phyloP scores from a whole-genome alignment of 2,888 invertebrate species.

The Drosophila acutilabella region DNA sequence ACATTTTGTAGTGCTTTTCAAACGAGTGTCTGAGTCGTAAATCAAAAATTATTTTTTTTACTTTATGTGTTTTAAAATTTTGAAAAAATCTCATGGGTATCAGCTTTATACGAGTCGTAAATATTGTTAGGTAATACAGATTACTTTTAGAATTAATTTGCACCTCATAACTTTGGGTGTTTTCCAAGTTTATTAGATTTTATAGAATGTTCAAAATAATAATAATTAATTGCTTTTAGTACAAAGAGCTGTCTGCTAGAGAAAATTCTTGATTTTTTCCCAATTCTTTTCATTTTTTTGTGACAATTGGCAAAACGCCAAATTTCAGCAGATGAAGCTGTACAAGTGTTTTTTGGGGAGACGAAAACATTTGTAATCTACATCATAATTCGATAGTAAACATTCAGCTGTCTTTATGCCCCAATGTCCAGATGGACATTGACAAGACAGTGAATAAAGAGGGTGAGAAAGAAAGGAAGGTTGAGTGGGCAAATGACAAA shows the following conservation, averaged over 20 bases:
- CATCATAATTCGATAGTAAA: conserved; percentile 73
- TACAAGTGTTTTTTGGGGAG: conserved; percentile 5
- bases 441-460: conserved; percentile 33
- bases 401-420: conserved; percentile 47
- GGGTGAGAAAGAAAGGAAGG: neutral
- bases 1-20: neutral
- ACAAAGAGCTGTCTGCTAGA: conserved; percentile 27
- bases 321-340: conserved; percentile 35
- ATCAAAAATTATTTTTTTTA: conserved; percentile 8
- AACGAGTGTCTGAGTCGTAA: neutral
- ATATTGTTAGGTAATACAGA: conserved; percentile 28
- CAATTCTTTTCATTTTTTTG: conserved; percentile 3
- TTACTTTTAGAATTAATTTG: conserved; percentile 15
- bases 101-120: conserved; percentile 18
- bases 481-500: conserved; percentile 57
- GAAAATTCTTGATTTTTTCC: conserved; percentile 10
- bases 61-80: conserved; percentile 7
- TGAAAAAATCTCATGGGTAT: conserved; percentile 1
- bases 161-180: conserved; percentile 25
- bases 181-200: conserved; percentile 18
- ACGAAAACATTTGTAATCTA: conserved; percentile 33
- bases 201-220: conserved; percentile 28
- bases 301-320: conserved; percentile 47
- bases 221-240: conserved; percentile 35
- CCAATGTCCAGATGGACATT: conserved; percentile 24